Evolutionary conservation across 1,140 invertebrate species (phyloP), one percentile per base, ranked within the genome.

Genomic region (Drosophila baimaii): DNA sequence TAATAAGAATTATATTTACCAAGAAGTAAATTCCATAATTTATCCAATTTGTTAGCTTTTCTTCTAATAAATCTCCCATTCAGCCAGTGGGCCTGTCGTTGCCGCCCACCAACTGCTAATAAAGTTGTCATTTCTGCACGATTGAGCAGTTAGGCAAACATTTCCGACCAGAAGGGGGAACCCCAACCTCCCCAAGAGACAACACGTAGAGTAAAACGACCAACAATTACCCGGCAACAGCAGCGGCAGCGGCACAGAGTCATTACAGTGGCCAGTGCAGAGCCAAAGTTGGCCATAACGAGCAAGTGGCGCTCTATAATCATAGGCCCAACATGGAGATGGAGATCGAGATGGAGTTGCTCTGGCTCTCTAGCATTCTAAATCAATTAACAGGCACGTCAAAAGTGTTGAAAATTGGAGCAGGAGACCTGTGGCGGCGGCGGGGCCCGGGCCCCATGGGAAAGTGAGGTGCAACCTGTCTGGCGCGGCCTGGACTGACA

Each of bases 321-420:
- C 83, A 86, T 88, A 83, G 83, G 64, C 69, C 46, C 44, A 46
- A 56, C 62, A 37, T 56, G 59, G 64, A 46, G 59, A 44, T 39
- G 56, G 39, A 62, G 29, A 52, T 57, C 39, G 27, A 62, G 35
- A 51, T 61, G 43, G 41, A 49, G 52, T 12, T 47, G 56, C 65
- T 41, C 35, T 25, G 59, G 76, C 70, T 31, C 71, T 19, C 56
- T 43, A 62, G 85, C 81, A 79, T 85, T 89, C 85, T 89, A 89
- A 89, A 89, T 89, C 84, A 89, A 89, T 89, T 89, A 89, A 81
- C 85, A 89, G 85, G 35, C 85, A 81, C 84, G 81, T 89, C 84
- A 89, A 89, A 88, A 84, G 85, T 84, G 85, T 89, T 90, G 85
- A 90, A 90, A 89, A 89, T 84, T 78, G 85, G 84, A 84, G 73